Base-by-base conservation (phyloP, 2,888 invertebrate species). In the Acheta domesticus region DNA sequence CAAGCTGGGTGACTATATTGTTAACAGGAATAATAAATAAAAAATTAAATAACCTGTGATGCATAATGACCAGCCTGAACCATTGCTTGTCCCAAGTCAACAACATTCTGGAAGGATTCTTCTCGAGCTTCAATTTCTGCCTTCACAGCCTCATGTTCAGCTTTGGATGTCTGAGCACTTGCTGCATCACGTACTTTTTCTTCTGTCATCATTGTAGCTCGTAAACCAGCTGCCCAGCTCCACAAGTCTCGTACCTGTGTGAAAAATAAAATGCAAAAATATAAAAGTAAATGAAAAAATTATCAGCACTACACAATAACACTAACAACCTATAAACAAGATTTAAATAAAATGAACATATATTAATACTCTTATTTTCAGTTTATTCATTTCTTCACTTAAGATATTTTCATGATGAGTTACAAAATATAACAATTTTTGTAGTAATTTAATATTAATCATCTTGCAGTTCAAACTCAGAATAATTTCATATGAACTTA, bases 71-170 rank as follows among this genome's bases (percentile, higher is more conserved):
- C 92, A 0, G 92, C 93, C 84, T 93, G 93, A 36, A 97, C 92
- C 92, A 99, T 94, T 20, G 92, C 91, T 83, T 94, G 91, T 0
- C 96, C 95, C 78, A 92, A 87, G 82, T 93, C 92, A 62, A 94
- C 91, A 8, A 94, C 92, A 78, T 90, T 89, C 16, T 92, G 89
- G 88, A 95, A 95, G 84, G 91, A 93, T 82, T 92, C 93, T 86
- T 97, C 96, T 8, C 97, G 88, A 0, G 97, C 96, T 87, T 97
- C 96, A 81, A 97, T 94, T 87, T 96, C 96, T 14, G 92, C 92
- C 85, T 93, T 93, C 77, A 94, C 88, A 5, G 93, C 92, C 83
- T 94, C 93, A 84, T 95, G 95, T 85, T 97, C 96, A 1, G 93
- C 93, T 86, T 95, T 91, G 82, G 94, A 89, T 0, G 92, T 91